These are phyloP conservation scores for Rhagoletis zephyria DNA, from an alignment of 1,140 invertebrate species.

Conservation along the genomic window DNA sequence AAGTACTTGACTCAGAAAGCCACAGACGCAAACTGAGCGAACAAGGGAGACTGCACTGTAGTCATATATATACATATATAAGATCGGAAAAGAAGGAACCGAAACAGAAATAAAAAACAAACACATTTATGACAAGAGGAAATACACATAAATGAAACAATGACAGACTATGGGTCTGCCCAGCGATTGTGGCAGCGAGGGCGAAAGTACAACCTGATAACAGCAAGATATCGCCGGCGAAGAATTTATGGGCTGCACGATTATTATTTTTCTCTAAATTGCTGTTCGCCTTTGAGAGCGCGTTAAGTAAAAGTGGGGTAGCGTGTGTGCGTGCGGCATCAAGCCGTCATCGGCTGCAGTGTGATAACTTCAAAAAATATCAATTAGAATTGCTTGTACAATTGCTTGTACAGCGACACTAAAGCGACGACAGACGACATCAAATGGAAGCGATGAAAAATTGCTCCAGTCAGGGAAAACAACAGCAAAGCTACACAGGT, in stretches of 20 bases:
- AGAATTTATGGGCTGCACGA: constrained; percentile 14
- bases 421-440: not conserved
- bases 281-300: not conserved
- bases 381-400: constrained; percentile 2
- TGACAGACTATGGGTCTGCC: not conserved
- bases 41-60: not conserved
- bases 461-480: not conserved
- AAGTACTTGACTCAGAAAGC: constrained; percentile 32
- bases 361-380: not conserved
- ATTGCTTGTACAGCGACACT: not conserved
- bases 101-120: not conserved
- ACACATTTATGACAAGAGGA: not conserved
- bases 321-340: not conserved
- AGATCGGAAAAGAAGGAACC: not conserved
- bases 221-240: constrained; percentile 9
- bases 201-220: constrained; percentile 6
- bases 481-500: not conserved
- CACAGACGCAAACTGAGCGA: not conserved
- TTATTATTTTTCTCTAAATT: not conserved
- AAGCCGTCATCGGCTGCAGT: not conserved
- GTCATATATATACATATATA: not conserved
- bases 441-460: not conserved
- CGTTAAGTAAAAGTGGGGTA: not conserved
- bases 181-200: not conserved
- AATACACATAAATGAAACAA: not conserved